phyloP scores from a whole-genome alignment of 2,797 vertebrate species.

The Spea hammondii region DNA sequence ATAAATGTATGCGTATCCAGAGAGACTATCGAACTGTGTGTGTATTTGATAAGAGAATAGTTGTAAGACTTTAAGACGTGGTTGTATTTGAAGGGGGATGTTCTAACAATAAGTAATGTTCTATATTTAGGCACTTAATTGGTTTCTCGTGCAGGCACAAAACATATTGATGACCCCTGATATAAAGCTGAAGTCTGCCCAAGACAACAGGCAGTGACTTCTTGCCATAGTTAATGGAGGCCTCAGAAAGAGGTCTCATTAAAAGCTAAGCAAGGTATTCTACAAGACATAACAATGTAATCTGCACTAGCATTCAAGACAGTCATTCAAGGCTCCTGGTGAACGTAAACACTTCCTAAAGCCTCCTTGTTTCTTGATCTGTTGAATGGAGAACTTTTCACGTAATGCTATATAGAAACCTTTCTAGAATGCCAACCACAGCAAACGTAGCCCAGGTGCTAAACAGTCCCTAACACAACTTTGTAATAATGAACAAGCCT shows the following conservation, averaged over 20 bases:
- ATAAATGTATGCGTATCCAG: too few species aligned
- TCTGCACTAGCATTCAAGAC: not conserved
- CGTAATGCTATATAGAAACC: not conserved
- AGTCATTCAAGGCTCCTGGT: not conserved
- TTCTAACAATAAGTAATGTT: not conserved
- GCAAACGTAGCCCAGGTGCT: not conserved
- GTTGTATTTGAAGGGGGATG: not conserved
- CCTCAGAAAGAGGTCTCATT: not conserved
- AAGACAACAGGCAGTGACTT: not conserved
- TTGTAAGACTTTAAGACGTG: too few species aligned
- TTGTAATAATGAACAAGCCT: too few species aligned
- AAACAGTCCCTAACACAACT: not conserved
- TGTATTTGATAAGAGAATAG: too few species aligned
- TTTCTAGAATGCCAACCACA: not conserved
- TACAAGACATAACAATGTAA: not conserved
- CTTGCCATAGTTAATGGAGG: not conserved
- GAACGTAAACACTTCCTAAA: not conserved
- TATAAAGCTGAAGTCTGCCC: not conserved
- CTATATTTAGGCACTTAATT: not conserved
- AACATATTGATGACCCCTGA: not conserved
- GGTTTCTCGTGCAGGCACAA: not conserved
- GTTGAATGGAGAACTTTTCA: not conserved
- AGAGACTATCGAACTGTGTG: too few species aligned
- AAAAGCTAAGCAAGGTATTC: not conserved
- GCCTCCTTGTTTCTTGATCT: not conserved